phyloP scores from a whole-genome alignment of 2,113 vertebrate genomes.

The Tinamus guttatus region DNA sequence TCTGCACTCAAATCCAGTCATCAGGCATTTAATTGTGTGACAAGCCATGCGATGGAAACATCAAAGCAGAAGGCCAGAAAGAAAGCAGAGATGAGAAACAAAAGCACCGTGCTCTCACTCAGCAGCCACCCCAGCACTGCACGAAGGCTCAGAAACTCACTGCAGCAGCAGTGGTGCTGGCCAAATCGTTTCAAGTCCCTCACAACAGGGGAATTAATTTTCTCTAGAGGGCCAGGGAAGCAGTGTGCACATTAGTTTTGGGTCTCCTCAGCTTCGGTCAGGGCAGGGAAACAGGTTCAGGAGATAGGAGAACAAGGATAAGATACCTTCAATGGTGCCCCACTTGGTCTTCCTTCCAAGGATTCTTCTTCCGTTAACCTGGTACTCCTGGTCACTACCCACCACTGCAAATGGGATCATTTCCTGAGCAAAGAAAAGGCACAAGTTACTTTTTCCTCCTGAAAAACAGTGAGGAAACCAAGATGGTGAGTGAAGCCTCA shows the following conservation, averaged over 20 bases:
- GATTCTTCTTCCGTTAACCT: constrained; percentile 94
- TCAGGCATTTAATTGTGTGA: neutral
- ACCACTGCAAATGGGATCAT: constrained; percentile 98
- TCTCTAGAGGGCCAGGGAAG: neutral
- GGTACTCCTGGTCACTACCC: constrained; percentile 97
- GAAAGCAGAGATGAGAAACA: neutral
- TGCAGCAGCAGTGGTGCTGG: neutral
- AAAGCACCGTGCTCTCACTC: neutral
- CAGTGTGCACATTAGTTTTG: neutral
- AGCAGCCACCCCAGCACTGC: fast-evolving
- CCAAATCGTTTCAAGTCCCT: neutral
- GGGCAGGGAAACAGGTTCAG: neutral
- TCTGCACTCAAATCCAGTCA: neutral
- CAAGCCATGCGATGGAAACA: neutral
- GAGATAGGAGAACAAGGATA: neutral
- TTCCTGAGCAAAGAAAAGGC: constrained; percentile 80
- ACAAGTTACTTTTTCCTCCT: fast-evolving
- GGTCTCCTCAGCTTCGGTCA: neutral
- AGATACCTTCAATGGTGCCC: constrained; percentile 96
- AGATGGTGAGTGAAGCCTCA: fast-evolving
- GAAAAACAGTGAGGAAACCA: neutral
- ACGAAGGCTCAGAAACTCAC: neutral
- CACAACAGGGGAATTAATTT: neutral
- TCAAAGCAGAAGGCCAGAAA: neutral
- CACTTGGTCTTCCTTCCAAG: constrained; percentile 97